Evolutionary conservation across 1,140 invertebrate genomes (phyloP).

Genomic region (Bombus huntii): DNA sequence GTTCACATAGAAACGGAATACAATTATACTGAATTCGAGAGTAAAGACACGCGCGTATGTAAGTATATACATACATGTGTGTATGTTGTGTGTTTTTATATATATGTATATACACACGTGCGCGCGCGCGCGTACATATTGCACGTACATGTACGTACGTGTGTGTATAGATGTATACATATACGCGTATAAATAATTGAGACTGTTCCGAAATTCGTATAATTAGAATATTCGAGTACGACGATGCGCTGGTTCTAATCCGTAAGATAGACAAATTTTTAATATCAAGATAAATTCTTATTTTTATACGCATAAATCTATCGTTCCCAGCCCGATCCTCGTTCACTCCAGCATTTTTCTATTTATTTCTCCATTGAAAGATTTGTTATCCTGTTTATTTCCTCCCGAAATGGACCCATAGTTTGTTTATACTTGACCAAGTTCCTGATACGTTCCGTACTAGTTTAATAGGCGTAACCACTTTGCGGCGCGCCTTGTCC

Average conservation of each 20-base stretch:
- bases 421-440: conserved; percentile 1
- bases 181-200: conserved; percentile 67
- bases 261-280: conserved; percentile 59
- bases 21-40: conserved; percentile 39
- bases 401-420: not conserved
- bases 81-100: conserved; percentile 62
- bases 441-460: conserved; percentile 16
- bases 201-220: conserved; percentile 74
- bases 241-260: conserved; percentile 52
- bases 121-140: not conserved
- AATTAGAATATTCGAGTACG: conserved; percentile 52
- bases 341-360: not conserved
- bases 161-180: conserved; percentile 71
- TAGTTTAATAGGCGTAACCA: not conserved
- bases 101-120: conserved; percentile 52
- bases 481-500: not conserved
- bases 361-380: not conserved
- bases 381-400: not conserved
- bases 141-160: not conserved
- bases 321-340: conserved; percentile 35
- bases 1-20: conserved; percentile 37
- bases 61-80: conserved; percentile 32
- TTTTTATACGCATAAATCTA: conserved; percentile 67
- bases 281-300: conserved; percentile 67
- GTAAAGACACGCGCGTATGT: conserved; percentile 54